Base-by-base conservation (phyloP, 2,888 invertebrate species). In the Drosophila paranaensis region DNA sequence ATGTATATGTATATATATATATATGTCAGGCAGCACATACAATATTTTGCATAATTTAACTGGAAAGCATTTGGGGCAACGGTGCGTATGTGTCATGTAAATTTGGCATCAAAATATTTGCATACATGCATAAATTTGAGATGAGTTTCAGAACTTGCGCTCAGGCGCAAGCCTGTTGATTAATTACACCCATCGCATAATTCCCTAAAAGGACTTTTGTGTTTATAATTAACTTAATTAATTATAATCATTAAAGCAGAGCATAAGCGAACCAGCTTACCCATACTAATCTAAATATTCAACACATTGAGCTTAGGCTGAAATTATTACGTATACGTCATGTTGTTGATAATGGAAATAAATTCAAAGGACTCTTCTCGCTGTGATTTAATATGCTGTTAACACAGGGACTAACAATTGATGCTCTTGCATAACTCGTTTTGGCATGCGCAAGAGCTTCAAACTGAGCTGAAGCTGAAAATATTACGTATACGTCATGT, bases 41-140 rank as follows among this genome's bases (percentile, higher is more conserved):
- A 64, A 37, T 75, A 80, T 77, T 71, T 76, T 67, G 72, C 80
- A 80, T 77, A 71, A 77, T 67, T 80, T 71, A 71, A 67, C 42
- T 48, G 20, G 50, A 51, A 58, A 67, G 53, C 62, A 53, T 58
- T 63, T 27, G 16, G 16, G 48, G 51, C 80, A 80, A 77, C 72
- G 54, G 51, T 58, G 69, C 77, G 78, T 81, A 77, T 78, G 81
- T 55, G 81, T 74, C 45, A 63, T 77, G 67, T 50, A 72, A 77
- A 80, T 80, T 63, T 61, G 61, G 54, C 67, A 61, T 56, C 16
- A 75, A 66, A 67, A 58, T 45, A 58, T 50, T 67, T 62, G 39
- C 30, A 40, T 60, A 40, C 45, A 27, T 43, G 60, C 58, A 68
- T 68, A 78, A 56, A 62, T 67, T 77, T 56, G n/a, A 13, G 37